A percentile compares a stretch with the other conserved stretches of the same genome.
These are phyloP conservation scores for Saturnia pavonia DNA, from an alignment of 2,888 invertebrate species.

Conservation along the genomic window DNA sequence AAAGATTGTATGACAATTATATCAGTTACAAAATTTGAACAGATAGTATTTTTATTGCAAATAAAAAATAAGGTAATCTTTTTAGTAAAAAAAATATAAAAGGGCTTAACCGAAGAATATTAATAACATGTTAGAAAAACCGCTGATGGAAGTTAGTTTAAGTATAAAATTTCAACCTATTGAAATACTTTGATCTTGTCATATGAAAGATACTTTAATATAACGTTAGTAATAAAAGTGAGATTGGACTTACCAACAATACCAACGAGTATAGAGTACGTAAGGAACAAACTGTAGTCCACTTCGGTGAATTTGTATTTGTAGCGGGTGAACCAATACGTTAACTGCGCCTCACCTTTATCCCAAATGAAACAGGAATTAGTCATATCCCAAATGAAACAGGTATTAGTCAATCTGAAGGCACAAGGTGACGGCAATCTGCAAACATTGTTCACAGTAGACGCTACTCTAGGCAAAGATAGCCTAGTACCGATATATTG, in stretches of 20 bases:
- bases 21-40: neutral
- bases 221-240: neutral
- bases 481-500: slow-evolving; percentile 18
- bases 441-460: slow-evolving; percentile 58
- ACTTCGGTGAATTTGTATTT: slow-evolving; percentile 83
- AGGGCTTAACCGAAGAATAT: neutral
- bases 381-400: slow-evolving; percentile 70
- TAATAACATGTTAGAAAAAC: neutral
- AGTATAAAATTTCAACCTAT: neutral
- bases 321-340: slow-evolving; percentile 81
- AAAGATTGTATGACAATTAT: neutral
- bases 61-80: too few species aligned
- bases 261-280: slow-evolving; percentile 80
- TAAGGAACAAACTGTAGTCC: slow-evolving; percentile 81
- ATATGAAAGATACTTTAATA: neutral
- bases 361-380: slow-evolving; percentile 69
- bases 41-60: neutral
- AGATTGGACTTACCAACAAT: slow-evolving; percentile 73
- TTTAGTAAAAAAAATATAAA: neutral
- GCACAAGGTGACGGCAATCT: slow-evolving; percentile 53
- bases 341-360: slow-evolving; percentile 82
- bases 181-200: neutral
- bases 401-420: slow-evolving; percentile 58
- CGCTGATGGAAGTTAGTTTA: neutral
- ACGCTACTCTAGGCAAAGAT: slow-evolving; percentile 37